Evolutionary conservation across 2,113 vertebrate genomes (phyloP), one percentile per base, ranked within the genome.

Genomic region (Hippocampus mohnikei): DNA sequence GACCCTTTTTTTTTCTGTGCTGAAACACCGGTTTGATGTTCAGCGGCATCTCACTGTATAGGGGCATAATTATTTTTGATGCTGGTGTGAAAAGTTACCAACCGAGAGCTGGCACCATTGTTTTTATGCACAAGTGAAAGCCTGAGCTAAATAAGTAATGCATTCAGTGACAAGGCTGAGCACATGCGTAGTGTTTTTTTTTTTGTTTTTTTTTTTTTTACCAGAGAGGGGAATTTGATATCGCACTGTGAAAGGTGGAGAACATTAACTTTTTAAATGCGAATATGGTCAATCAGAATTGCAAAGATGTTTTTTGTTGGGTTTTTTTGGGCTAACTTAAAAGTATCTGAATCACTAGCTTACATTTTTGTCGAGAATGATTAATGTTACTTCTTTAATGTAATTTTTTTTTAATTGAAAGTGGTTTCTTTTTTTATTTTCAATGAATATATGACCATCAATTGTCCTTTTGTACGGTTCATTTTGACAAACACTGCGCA

Each of bases 21-120:
- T 75, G 52, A 68, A 76, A 71, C 77, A 83, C 73, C 72, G 80
- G 76, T 78, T 73, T 74, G 73, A 58, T 66, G 72, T 75, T 66
- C 44, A 9, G 80, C 70, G 60, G 72, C 41, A 25, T 67, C 66
- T 64, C 2, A 9, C 72, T 66, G 71, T 68, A 78, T 44, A 8
- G 25, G 48, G 67, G 15, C 79, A 66, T 84, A 82, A 82, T 79
- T 82, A 69, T 86, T 42, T 20, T 58, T 48, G 63, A 63, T 67
- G 77, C 58, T 68, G 63, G 74, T 66, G 80, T 75, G 78, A 88
- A 84, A 88, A 86, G 83, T 89, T 84, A 77, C 69, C 74, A 66
- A 72, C 68, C 64, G 76, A 79, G 83, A 87, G 86, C 78, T 69
- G 72, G 60, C 25, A 3, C 77, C 33, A 64, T 78, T 87, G 66